Percentiles rank a stretch among this genome's conserved stretches.
phyloP scores from a whole-genome alignment of 2,797 vertebrate species.

The Cynopterus sphinx region DNA sequence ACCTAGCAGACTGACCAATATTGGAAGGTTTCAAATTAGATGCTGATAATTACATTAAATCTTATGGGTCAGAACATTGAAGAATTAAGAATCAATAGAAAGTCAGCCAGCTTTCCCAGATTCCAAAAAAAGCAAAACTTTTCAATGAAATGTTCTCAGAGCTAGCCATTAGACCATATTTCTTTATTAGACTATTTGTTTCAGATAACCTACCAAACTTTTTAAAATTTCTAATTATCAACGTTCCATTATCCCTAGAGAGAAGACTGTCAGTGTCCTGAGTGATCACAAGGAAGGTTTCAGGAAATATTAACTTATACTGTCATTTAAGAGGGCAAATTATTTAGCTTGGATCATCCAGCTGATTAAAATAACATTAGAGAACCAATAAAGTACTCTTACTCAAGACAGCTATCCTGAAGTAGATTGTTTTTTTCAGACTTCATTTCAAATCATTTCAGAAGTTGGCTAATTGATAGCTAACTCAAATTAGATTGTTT shows the following conservation, averaged over 20 bases:
- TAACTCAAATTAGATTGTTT: background rate
- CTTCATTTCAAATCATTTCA: slow-evolving; percentile 51
- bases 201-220: slow-evolving; percentile 16
- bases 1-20: background rate
- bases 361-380: slow-evolving; percentile 61
- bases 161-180: background rate
- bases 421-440: slow-evolving; percentile 40
- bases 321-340: slow-evolving; percentile 20
- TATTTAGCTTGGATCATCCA: background rate
- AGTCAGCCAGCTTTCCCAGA: background rate
- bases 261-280: background rate
- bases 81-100: background rate
- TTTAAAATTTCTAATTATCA: slow-evolving; percentile 25
- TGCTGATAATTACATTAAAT: background rate
- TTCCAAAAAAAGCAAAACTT: background rate
- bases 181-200: slow-evolving; percentile 50
- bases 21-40: background rate
- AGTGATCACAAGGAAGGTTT: background rate
- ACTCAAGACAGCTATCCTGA: background rate
- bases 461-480: background rate
- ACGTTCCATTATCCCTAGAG: background rate
- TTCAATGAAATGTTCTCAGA: background rate
- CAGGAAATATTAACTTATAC: background rate
- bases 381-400: slow-evolving; percentile 38
- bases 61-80: background rate